Percentiles rank a stretch among this genome's conserved stretches.
These are phyloP conservation scores for Dendroctonus ponderosae DNA, from an alignment of 1,140 invertebrate species.

Conservation along the genomic window DNA sequence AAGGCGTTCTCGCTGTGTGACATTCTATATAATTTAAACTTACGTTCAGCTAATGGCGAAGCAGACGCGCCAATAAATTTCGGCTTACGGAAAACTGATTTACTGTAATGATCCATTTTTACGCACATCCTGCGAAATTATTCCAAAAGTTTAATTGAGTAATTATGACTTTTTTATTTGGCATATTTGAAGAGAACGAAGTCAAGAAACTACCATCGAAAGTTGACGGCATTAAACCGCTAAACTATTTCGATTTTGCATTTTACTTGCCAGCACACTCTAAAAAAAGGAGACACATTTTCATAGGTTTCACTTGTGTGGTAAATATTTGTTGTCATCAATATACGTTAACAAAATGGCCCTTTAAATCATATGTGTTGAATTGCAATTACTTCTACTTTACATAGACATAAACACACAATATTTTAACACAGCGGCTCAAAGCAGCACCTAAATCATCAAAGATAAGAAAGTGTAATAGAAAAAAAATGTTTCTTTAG, in stretches of 20 bases:
- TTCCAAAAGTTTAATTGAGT: not conserved
- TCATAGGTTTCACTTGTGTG: too few relatives aligned
- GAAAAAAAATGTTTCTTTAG: conserved; percentile 6
- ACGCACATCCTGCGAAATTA: conserved; percentile 15
- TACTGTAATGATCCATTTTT: conserved; percentile 13
- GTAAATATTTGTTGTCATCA: too few relatives aligned
- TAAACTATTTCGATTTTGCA: too few relatives aligned
- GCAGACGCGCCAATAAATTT: conserved; percentile 24
- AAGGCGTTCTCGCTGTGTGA: conserved; percentile 31
- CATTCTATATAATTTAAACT: conserved; percentile 31
- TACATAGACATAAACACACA: not conserved
- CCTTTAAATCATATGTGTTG: too few relatives aligned
- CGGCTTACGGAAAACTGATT: conserved; percentile 19
- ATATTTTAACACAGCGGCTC: conserved; percentile 4
- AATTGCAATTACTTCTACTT: too few relatives aligned
- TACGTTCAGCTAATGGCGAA: conserved; percentile 26
- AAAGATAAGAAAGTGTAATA: conserved; percentile 23
- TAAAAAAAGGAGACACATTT: too few relatives aligned
- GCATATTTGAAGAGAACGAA: not conserved
- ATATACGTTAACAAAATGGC: too few relatives aligned
- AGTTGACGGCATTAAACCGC: too few relatives aligned
- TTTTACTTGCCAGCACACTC: too few relatives aligned
- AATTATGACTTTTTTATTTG: not conserved
- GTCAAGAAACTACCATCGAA: too few relatives aligned
- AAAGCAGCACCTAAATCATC: conserved; percentile 18